These are phyloP conservation scores for Lamprologus speciosus DNA, from an alignment of 2,113 vertebrate genomes.

Conservation along the genomic window DNA sequence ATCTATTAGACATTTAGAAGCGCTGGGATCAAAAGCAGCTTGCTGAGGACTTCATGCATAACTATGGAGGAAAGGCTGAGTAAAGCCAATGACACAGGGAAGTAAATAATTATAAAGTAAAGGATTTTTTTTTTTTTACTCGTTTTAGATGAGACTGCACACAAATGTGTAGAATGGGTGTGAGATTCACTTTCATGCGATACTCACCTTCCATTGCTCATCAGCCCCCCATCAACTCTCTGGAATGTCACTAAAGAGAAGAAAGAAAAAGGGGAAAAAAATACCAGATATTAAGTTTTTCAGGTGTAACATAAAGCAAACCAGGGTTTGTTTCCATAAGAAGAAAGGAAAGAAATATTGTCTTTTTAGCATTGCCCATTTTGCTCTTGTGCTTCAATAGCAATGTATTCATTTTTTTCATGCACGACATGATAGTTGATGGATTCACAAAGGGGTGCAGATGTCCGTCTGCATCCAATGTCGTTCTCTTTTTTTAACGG, in stretches of 20 bases:
- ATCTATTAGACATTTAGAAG: conserved; percentile 52
- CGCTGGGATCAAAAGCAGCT: background rate
- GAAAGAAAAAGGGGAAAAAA: background rate
- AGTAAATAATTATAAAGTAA: background rate
- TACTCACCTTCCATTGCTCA: conserved; percentile 98
- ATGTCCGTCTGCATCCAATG: conserved; percentile 5
- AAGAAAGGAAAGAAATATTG: background rate
- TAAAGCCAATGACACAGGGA: background rate
- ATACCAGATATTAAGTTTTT: background rate
- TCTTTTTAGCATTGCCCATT: background rate
- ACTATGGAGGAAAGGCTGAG: background rate
- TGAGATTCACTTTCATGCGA: background rate
- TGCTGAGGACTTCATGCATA: background rate
- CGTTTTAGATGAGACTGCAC: background rate
- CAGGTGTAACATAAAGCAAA: background rate
- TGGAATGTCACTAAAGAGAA: conserved; percentile 89
- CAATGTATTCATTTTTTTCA: background rate
- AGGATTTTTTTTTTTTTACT: background rate
- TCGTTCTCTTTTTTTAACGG: background rate
- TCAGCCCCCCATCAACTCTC: conserved; percentile 94
- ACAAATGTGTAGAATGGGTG: background rate
- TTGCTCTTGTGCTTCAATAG: conserved; percentile 6
- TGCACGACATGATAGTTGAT: conserved; percentile 9
- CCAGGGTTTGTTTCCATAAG: background rate
- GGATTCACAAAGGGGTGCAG: background rate